phyloP scores from a whole-genome alignment of 1,140 invertebrate genomes.

The Drosophila orosa region DNA sequence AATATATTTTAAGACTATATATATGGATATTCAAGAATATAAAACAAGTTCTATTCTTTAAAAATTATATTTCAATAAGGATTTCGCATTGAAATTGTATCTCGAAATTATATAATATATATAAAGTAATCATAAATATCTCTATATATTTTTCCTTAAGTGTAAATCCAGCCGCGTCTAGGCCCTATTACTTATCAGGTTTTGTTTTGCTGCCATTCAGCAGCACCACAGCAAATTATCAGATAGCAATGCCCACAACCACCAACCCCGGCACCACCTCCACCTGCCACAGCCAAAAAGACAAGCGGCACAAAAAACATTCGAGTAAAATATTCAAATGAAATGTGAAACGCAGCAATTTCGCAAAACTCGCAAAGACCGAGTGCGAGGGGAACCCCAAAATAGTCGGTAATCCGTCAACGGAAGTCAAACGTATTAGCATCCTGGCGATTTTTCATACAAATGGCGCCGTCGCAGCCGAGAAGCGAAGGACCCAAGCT shows the following conservation, averaged over 20 bases:
- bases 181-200: constrained; percentile 69
- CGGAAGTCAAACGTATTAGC: constrained; percentile 84
- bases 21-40: too few relatives aligned
- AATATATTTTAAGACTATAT: too few relatives aligned
- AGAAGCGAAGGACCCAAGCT: constrained; percentile 16
- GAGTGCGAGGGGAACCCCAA: constrained; percentile 36
- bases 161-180: constrained; percentile 37
- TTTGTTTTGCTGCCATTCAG: constrained; percentile 56
- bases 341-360: constrained; percentile 79
- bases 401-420: constrained; percentile 83
- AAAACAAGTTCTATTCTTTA: neutral
- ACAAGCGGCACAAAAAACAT: constrained; percentile 48
- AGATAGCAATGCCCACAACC: constrained; percentile 55
- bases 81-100: too few relatives aligned
- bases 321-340: constrained; percentile 79
- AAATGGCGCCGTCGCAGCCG: constrained; percentile 72
- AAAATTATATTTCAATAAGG: neutral
- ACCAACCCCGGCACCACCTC: neutral
- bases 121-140: neutral
- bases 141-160: neutral
- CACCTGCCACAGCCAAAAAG: constrained; percentile 44
- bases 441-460: constrained; percentile 84
- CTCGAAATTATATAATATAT: rapidly evolving
- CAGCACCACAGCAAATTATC: constrained; percentile 72
- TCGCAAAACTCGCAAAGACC: constrained; percentile 34